phyloP scores from a whole-genome alignment of 1,140 invertebrate genomes.

The Eupristina koningsbergeri region DNA sequence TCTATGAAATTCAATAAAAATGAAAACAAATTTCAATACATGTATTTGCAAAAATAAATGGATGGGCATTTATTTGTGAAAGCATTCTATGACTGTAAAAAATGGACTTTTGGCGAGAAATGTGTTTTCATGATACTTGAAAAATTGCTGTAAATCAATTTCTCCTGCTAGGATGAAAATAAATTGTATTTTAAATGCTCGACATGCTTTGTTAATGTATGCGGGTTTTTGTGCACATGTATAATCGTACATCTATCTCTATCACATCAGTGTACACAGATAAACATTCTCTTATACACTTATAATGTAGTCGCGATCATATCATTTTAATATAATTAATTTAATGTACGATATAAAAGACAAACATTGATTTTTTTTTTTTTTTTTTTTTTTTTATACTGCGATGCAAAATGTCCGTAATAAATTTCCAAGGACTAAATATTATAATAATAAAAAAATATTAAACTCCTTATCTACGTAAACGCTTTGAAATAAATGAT shows the following conservation, averaged over 20 bases:
- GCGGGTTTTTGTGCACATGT: not conserved
- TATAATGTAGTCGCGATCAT: not conserved
- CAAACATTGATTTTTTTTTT: slow-evolving; percentile 25
- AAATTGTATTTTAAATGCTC: slow-evolving; percentile 12
- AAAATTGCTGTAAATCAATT: not conserved
- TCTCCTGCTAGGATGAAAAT: not conserved
- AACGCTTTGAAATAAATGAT: not conserved
- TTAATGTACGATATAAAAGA: not conserved
- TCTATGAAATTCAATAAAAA: not conserved
- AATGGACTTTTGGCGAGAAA: not conserved
- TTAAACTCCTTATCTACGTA: not conserved
- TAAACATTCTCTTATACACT: not conserved
- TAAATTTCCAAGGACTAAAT: not conserved
- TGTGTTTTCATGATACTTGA: not conserved
- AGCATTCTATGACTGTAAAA: not conserved
- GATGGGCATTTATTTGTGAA: not conserved
- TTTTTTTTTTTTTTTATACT: no score
- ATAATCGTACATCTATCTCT: not conserved
- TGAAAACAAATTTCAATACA: not conserved
- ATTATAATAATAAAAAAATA: not conserved
- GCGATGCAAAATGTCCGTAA: not conserved
- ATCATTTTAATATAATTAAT: not conserved
- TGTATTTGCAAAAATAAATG: not conserved
- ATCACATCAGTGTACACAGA: not conserved
- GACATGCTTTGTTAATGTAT: slow-evolving; percentile 6